These are phyloP conservation scores for Euschistus heros DNA, from an alignment of 1,140 invertebrate species.

Conservation along the genomic window DNA sequence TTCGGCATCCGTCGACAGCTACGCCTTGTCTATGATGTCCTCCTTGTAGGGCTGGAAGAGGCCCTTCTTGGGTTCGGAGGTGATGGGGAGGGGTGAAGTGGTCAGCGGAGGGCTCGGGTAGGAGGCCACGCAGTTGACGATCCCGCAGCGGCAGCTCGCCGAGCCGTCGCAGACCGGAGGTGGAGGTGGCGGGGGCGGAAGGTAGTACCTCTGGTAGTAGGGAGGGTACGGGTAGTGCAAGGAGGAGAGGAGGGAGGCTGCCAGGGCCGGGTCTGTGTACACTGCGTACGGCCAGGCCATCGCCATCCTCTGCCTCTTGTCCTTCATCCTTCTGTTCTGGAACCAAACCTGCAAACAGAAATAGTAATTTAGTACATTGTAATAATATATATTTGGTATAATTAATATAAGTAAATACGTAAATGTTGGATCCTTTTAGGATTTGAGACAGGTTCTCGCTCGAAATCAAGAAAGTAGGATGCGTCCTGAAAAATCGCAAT, in stretches of 20 bases:
- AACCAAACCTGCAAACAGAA: constrained; percentile 80
- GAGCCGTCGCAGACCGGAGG: constrained; percentile 36
- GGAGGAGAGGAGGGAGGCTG: constrained; percentile 60
- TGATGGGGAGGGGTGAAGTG: constrained; percentile 4
- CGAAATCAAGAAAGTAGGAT: too few relatives aligned
- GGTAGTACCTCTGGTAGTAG: constrained; percentile 26
- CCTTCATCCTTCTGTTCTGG: constrained; percentile 98
- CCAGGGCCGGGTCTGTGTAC: constrained; percentile 83
- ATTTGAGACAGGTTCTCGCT: too few relatives aligned
- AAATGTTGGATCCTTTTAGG: too few relatives aligned
- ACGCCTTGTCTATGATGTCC: constrained; percentile 26
- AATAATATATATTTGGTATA: too few relatives aligned
- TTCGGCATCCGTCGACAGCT: neutral
- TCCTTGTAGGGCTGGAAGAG: constrained; percentile 32
- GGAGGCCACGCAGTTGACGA: constrained; percentile 32
- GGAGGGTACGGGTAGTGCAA: constrained; percentile 29
- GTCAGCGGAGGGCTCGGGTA: neutral
- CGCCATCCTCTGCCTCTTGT: constrained; percentile 87
- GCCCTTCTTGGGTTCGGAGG: constrained; percentile 26
- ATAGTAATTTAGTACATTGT: too few relatives aligned
- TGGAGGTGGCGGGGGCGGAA: constrained; percentile 20
- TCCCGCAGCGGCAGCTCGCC: constrained; percentile 31
- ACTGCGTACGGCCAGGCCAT: constrained; percentile 91
- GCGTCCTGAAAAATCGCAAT: too few relatives aligned
- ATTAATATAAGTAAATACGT: too few relatives aligned